phyloP scores from a whole-genome alignment of 2,888 invertebrate genomes.

The Beris chalybata region DNA sequence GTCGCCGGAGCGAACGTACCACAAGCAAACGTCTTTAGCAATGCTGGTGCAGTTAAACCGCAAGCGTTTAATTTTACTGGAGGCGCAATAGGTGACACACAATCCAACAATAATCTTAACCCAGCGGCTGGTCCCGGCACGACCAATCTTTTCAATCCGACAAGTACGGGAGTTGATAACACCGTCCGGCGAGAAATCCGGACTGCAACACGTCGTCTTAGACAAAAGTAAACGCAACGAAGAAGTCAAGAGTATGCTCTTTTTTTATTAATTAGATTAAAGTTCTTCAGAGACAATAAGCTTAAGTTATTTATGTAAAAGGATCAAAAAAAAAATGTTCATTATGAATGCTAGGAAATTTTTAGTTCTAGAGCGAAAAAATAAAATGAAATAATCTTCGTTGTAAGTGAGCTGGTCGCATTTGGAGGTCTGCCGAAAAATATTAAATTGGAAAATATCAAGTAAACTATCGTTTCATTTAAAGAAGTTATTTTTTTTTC shows the following conservation, averaged over 20 bases:
- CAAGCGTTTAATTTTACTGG: slow-evolving; percentile 23
- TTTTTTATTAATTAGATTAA: neutral
- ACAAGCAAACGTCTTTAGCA: slow-evolving; percentile 28
- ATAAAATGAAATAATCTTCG: no score
- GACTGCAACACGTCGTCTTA: slow-evolving; percentile 23
- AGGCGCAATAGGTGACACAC: neutral
- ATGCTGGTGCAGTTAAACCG: neutral
- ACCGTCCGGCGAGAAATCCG: slow-evolving; percentile 8
- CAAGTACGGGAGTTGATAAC: neutral
- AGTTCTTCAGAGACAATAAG: slow-evolving; percentile 4
- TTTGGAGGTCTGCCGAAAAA: no score
- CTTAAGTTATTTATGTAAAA: slow-evolving; percentile 21
- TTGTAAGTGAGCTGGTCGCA: no score
- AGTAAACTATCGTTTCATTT: no score
- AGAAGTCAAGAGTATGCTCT: neutral
- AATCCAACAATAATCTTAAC: neutral
- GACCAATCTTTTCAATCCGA: slow-evolving; percentile 15
- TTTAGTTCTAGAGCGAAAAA: no score
- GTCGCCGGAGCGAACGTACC: neutral
- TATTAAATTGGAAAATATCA: no score
- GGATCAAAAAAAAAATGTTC: neutral
- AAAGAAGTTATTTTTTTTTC: no score
- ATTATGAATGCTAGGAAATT: no score
- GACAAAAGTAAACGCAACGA: neutral
- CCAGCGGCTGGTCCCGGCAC: neutral